A percentile compares a stretch with the other conserved stretches of the same genome.
Evolutionary conservation across 2,888 invertebrate species (phyloP).

Genomic region (Stenichneumon culpator): DNA sequence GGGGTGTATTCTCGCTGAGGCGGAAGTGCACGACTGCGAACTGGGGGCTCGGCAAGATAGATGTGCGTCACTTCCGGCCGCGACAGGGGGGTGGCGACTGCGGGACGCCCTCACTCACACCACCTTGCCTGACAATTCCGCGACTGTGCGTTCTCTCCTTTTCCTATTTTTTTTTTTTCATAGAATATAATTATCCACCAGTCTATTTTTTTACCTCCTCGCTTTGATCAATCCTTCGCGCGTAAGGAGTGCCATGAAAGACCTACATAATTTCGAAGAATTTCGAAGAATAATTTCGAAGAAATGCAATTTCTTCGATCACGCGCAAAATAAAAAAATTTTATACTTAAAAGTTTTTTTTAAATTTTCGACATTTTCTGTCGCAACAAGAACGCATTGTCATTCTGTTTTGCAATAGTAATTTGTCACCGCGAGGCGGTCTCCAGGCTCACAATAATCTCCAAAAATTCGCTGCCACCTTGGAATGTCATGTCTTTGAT

Average conservation of each 20-base stretch:
- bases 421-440: no score
- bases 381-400: no score
- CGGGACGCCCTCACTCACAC: slow-evolving; percentile 77
- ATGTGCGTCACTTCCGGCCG: slow-evolving; percentile 85
- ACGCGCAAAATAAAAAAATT: no score
- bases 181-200: slow-evolving; percentile 82
- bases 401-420: no score
- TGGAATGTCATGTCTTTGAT: no score
- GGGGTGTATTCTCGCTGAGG: slow-evolving; percentile 69
- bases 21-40: slow-evolving; percentile 81
- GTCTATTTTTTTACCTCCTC: not conserved
- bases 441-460: not conserved
- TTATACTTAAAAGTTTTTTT: no score
- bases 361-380: no score
- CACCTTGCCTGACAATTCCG: slow-evolving; percentile 71
- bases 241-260: not conserved
- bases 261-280: not conserved
- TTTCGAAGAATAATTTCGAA: no score
- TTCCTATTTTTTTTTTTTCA: slow-evolving; percentile 71
- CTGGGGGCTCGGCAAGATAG: slow-evolving; percentile 81
- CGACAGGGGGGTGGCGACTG: slow-evolving; percentile 85
- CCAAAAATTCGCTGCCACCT: not conserved
- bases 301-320: no score
- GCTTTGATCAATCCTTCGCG: not conserved
- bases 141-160: slow-evolving; percentile 6